A percentile compares a stretch with the other conserved stretches of the same genome.
Conservation (phyloP, 1,140 invertebrate species). For the Papilio glaucus region DNA sequence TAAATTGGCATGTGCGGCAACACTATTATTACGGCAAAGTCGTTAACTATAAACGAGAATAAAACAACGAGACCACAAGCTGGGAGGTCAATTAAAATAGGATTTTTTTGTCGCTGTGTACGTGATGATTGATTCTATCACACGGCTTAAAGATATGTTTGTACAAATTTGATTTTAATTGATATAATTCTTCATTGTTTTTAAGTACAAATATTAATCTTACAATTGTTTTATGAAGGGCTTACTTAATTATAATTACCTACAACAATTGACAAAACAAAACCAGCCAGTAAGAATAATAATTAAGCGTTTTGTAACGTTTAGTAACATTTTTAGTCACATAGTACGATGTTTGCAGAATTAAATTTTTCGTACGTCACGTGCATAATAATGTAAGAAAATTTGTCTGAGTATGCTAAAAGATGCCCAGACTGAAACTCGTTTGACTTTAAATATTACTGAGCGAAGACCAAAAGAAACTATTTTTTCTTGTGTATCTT, state of each 20-base stretch:
- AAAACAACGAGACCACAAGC: slow-evolving; percentile 66
- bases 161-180: slow-evolving; percentile 67
- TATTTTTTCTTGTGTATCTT: too few species aligned
- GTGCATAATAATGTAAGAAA: too few species aligned
- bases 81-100: slow-evolving; percentile 63
- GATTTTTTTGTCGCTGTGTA: slow-evolving; percentile 59
- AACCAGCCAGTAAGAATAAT: neutral
- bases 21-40: slow-evolving; percentile 49
- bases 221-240: neutral
- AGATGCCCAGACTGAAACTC: too few species aligned
- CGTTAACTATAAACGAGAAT: slow-evolving; percentile 60
- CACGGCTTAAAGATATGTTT: slow-evolving; percentile 54
- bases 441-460: too few species aligned
- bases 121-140: slow-evolving; percentile 51
- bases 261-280: neutral
- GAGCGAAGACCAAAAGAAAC: too few species aligned
- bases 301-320: neutral
- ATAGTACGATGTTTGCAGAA: too few species aligned
- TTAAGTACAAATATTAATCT: slow-evolving; percentile 10
- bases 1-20: slow-evolving; percentile 20
- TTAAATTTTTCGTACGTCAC: too few species aligned
- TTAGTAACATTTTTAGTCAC: too few species aligned
- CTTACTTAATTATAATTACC: neutral
- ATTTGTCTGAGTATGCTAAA: too few species aligned
- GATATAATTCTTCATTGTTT: slow-evolving; percentile 41